Conservation (phyloP, 2,888 invertebrate genomes). For the Apamea crenata region DNA sequence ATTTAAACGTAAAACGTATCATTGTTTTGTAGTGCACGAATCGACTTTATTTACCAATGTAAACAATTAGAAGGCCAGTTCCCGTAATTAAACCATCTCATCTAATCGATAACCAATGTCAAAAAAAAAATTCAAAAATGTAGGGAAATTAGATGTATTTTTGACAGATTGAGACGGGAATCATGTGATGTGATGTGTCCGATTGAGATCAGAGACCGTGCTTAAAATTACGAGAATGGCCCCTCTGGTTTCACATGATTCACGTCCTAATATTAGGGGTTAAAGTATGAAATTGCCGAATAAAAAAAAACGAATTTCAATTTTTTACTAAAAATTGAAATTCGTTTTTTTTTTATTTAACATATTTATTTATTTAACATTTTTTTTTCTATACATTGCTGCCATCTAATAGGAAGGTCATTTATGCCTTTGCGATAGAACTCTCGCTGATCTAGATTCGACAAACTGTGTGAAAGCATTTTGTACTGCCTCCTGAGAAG, state of each 20-base stretch:
- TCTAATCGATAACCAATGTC: neutral
- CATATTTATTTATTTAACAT: too few relatives aligned
- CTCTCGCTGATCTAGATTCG: too few relatives aligned
- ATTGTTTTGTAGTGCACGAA: neutral
- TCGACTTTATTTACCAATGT: neutral
- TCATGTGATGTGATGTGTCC: too few relatives aligned
- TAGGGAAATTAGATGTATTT: neutral
- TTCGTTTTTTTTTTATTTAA: too few relatives aligned
- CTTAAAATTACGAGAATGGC: neutral
- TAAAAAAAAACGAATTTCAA: too few relatives aligned
- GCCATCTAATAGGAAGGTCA: too few relatives aligned
- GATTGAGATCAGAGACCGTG: neutral
- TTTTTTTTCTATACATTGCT: too few relatives aligned
- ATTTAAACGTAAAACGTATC: neutral
- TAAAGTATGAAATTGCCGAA: too few relatives aligned
- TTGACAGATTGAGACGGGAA: neutral
- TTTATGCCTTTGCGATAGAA: too few relatives aligned
- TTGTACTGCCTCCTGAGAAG: too few relatives aligned
- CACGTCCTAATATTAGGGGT: constrained; percentile 24
- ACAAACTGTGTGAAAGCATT: too few relatives aligned
- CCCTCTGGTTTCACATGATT: neutral
- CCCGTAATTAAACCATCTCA: neutral
- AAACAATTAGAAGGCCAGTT: neutral
- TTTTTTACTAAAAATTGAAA: too few relatives aligned
- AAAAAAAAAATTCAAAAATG: neutral